phyloP scores from a whole-genome alignment of 2,113 vertebrate species.

The Acanthochromis polyacanthus region DNA sequence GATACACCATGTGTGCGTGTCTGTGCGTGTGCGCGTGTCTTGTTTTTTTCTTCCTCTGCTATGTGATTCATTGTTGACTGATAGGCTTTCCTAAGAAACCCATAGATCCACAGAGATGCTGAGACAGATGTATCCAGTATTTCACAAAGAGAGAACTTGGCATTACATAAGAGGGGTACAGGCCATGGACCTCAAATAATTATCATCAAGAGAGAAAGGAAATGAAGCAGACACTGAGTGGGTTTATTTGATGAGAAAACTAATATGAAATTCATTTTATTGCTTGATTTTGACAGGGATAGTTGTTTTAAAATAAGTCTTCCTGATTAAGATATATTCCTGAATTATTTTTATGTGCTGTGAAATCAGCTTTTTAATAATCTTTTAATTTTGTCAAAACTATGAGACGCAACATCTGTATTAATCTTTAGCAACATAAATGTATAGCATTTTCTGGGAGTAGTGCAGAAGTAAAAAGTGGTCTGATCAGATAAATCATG shows the following conservation, averaged over 20 bases:
- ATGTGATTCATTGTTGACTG: background rate
- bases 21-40: constrained; percentile 1
- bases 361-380: too few relatives aligned
- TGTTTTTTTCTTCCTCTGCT: background rate
- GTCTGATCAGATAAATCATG: too few relatives aligned
- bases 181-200: background rate
- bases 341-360: too few relatives aligned
- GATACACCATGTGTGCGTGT: constrained; percentile 24
- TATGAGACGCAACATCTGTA: too few relatives aligned
- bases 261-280: background rate
- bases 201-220: background rate
- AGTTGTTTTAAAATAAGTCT: background rate
- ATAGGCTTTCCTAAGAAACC: background rate
- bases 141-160: background rate
- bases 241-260: background rate
- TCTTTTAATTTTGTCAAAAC: too few relatives aligned
- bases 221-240: background rate
- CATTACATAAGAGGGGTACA: background rate
- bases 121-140: background rate
- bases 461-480: too few relatives aligned
- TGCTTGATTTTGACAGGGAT: background rate
- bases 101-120: background rate
- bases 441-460: too few relatives aligned
- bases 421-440: too few relatives aligned
- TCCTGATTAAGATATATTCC: background rate